A percentile compares a stretch with the other conserved stretches of the same genome.
Evolutionary conservation across 2,888 invertebrate genomes (phyloP).

Genomic region (Priocnemis perturbator): DNA sequence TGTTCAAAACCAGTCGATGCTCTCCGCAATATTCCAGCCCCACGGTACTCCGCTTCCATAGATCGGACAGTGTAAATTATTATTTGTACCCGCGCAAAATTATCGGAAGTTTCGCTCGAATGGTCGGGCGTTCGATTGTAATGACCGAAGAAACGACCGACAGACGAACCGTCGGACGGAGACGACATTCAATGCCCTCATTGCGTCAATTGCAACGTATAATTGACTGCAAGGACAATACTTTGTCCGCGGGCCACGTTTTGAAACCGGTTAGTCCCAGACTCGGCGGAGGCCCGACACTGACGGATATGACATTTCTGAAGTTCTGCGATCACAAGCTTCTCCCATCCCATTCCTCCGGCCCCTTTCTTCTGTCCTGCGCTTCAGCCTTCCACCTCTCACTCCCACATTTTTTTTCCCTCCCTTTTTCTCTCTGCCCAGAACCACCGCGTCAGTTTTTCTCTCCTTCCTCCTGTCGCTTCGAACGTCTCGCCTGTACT

Average conservation of each 20-base stretch:
- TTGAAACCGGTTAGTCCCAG: conserved; percentile 53
- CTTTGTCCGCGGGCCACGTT: conserved; percentile 27
- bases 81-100: too few species aligned
- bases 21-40: too few species aligned
- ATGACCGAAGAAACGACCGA: too few species aligned
- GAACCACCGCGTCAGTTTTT: conserved; percentile 38
- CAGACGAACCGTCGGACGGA: too few species aligned
- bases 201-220: conserved; percentile 11
- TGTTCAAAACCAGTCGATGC: too few species aligned
- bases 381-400: conserved; percentile 7
- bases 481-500: conserved; percentile 31
- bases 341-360: conserved; percentile 22
- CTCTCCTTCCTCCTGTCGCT: conserved; percentile 21
- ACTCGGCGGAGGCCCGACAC: conserved; percentile 56
- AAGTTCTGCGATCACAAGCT: conserved; percentile 51
- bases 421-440: conserved; percentile 45
- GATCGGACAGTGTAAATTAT: too few species aligned
- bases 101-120: too few species aligned
- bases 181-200: too few species aligned
- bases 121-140: too few species aligned
- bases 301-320: conserved; percentile 74
- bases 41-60: not conserved
- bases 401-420: conserved; percentile 32
- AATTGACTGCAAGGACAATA: conserved; percentile 41
- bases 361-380: conserved; percentile 17